A percentile compares a stretch with the other conserved stretches of the same genome.
These are phyloP conservation scores for Itoplectis maculator DNA, from an alignment of 2,888 invertebrate genomes.

Conservation along the genomic window DNA sequence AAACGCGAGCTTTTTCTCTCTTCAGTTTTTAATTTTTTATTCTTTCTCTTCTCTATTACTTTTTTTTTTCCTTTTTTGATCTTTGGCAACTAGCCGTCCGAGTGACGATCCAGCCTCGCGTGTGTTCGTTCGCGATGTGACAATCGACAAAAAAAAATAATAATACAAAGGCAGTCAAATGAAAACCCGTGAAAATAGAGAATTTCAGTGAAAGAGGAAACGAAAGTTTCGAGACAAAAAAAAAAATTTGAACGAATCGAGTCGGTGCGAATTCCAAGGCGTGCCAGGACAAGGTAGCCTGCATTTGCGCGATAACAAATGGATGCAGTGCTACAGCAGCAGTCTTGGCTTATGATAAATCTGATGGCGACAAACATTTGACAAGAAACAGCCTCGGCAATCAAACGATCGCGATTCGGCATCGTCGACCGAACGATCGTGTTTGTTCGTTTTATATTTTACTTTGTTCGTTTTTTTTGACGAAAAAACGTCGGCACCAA, in stretches of 20 bases:
- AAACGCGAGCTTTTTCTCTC: constrained; percentile 34
- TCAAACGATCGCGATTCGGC: background rate
- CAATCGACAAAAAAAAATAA: no score
- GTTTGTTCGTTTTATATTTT: no score
- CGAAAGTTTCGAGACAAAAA: constrained; percentile 28
- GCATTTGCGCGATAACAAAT: constrained; percentile 79
- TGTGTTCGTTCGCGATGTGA: constrained; percentile 27
- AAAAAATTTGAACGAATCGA: constrained; percentile 37
- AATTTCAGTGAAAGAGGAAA: constrained; percentile 19
- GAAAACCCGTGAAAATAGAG: constrained; percentile 13
- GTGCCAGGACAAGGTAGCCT: constrained; percentile 81
- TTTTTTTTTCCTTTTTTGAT: constrained; percentile 20
- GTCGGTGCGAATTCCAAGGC: constrained; percentile 66
- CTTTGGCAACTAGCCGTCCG: background rate
- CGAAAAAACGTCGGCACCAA: no score
- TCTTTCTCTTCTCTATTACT: background rate
- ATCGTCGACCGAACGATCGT: background rate
- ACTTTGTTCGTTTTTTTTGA: constrained; percentile 1
- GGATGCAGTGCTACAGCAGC: constrained; percentile 79
- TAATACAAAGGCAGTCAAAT: constrained; percentile 46
- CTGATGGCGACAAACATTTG: constrained; percentile 74
- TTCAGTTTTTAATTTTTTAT: constrained; percentile 11
- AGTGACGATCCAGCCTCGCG: constrained; percentile 10
- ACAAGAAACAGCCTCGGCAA: constrained; percentile 74
- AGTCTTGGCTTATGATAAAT: constrained; percentile 67